A percentile compares a stretch with the other conserved stretches of the same genome.
phyloP scores from a whole-genome alignment of 1,140 invertebrate genomes.

The Ceratosolen fusciceps region DNA sequence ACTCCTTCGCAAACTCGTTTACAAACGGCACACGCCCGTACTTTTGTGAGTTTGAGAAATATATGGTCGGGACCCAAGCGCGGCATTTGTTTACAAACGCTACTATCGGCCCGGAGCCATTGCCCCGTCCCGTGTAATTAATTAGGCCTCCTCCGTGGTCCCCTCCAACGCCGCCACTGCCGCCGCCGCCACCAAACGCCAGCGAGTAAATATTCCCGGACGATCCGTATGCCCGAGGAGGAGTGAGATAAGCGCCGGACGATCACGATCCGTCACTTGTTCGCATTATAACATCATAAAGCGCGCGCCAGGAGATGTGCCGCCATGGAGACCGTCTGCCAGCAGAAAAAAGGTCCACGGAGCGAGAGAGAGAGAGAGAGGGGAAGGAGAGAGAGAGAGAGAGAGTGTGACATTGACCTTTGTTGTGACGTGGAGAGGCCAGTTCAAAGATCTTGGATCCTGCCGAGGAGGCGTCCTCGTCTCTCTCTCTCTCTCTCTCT shows the following conservation, averaged over 20 bases:
- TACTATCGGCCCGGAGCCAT: slow-evolving; percentile 13
- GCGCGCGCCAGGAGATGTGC: neutral
- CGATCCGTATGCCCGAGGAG: neutral
- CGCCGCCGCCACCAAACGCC: neutral
- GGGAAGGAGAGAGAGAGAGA: neutral
- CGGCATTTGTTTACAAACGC: slow-evolving; percentile 39
- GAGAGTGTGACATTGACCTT: slow-evolving; percentile 56
- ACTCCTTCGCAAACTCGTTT: slow-evolving; percentile 41
- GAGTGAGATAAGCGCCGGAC: neutral
- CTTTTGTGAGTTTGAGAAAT: slow-evolving; percentile 24
- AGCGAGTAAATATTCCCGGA: neutral
- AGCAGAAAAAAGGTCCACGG: neutral
- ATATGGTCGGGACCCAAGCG: neutral
- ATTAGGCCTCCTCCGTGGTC: slow-evolving; percentile 4
- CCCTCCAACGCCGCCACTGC: no score
- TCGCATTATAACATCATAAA: slow-evolving; percentile 20
- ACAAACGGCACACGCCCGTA: neutral
- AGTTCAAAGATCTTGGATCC: slow-evolving; percentile 21
- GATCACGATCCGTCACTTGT: neutral
- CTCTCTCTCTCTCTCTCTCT: no score
- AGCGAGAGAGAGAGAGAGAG: neutral
- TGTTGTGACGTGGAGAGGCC: slow-evolving; percentile 47
- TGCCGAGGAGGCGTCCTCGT: slow-evolving; percentile 17
- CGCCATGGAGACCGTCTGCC: no score
- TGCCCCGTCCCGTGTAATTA: slow-evolving; percentile 14